Evolutionary conservation across 2,797 vertebrate genomes (phyloP), one percentile per base, ranked within the genome.

Genomic region (Siniperca undulata): DNA sequence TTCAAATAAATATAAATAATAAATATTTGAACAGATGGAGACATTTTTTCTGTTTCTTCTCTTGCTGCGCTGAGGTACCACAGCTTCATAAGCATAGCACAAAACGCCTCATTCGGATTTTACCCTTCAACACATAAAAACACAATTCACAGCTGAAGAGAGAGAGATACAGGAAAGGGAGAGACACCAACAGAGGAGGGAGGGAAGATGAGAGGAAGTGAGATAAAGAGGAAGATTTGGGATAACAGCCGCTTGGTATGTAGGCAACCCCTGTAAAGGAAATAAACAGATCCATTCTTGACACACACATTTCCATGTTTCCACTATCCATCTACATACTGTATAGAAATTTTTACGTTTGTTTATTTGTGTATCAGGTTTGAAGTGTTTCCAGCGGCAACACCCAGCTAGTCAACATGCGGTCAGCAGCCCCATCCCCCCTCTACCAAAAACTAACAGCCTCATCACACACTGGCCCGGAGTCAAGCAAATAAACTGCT

Each of bases 1-100:
- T 86, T 90, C 78, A 85, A 30, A 30, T 30, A 30, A 30, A 30
- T 30, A 92, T 71, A 80, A 91, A 95, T 92, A 94, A 91, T 91
- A 94, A 95, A 96, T 96, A 95, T 95, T 96, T 94, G 87, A 94
- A 95, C 95, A 96, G 94, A 95, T 95, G 95, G 94, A 74, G 85
- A 88, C 17, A 22, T 87, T 89, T 86, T 59, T 58, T 38, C 11
- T 55, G 74, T 74, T 77, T 69, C 52, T 79, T 66, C 68, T 81
- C 82, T 83, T 12, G 66, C 85, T 83, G 75, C 14, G 79, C 68
- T 3, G 65, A 82, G 80, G 85, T 30, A 52, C 70, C 80, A 19
- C 76, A 55, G 90, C 84, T 88, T 86, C 81, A 82, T 67, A 81
- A 90, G 81, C 80, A 46, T 3, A 83, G 65, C 71, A 72, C 74